Percentiles rank a stretch among this genome's conserved stretches.
These are phyloP conservation scores for Micrasema longulum DNA, from an alignment of 1,140 invertebrate species.

Conservation along the genomic window DNA sequence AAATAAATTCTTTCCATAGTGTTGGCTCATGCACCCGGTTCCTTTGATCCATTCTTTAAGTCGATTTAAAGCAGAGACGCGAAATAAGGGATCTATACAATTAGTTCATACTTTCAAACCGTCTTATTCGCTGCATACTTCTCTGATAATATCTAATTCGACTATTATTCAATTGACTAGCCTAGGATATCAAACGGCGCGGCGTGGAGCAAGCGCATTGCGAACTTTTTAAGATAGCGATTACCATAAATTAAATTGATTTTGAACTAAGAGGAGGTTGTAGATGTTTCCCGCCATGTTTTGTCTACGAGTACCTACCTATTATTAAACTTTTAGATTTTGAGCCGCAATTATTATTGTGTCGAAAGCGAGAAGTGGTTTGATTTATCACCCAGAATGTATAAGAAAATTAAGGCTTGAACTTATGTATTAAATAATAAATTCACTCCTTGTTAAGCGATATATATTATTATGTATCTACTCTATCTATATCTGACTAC, in stretches of 20 bases:
- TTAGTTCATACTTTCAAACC: too few relatives aligned
- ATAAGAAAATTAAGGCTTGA: constrained; percentile 24
- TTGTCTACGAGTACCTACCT: constrained; percentile 3
- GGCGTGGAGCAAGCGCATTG: too few relatives aligned
- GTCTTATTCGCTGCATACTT: too few relatives aligned
- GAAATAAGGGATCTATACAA: too few relatives aligned
- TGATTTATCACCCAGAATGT: constrained; percentile 32
- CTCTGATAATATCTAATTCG: too few relatives aligned
- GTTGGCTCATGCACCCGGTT: constrained; percentile 22
- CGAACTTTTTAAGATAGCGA: not conserved
- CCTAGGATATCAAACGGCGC: too few relatives aligned
- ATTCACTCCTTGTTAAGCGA: constrained; percentile 13
- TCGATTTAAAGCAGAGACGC: too few relatives aligned
- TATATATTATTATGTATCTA: too few relatives aligned
- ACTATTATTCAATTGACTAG: too few relatives aligned
- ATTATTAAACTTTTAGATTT: not conserved
- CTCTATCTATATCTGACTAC: too few relatives aligned
- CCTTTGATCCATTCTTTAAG: constrained; percentile 20
- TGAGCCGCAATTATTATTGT: constrained; percentile 30
- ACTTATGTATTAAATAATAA: constrained; percentile 23
- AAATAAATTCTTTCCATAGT: constrained; percentile 19
- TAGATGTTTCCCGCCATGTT: not conserved
- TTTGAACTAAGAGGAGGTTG: constrained; percentile 1
- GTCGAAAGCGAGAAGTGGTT: constrained; percentile 33
- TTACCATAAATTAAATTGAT: constrained; percentile 25